Evolutionary conservation across 2,113 vertebrate species (phyloP), one percentile per base, ranked within the genome.

Genomic region (Porphyrio hochstetteri): DNA sequence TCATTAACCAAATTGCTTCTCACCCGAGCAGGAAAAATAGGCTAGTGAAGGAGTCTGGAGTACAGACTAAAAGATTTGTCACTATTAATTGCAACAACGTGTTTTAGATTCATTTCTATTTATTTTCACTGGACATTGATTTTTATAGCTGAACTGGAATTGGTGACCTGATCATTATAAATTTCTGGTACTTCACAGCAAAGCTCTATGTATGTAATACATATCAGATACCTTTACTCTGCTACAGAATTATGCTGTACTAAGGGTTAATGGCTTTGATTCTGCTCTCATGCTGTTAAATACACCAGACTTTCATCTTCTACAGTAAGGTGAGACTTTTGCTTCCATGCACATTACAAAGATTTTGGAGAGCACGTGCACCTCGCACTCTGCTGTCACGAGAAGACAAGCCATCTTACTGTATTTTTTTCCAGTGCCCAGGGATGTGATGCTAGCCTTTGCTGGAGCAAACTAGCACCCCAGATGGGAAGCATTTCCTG

Each of bases 1-100:
- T 79, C 95, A 95, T 97, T 97, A 96, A 97, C 94, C 74, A 95
- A 94, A 96, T 75, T 92, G 81, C 81, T 95, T 96, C 59, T 80
- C 33, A 95, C 35, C 72, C 70, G 0, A 86, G 92, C 91, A 91
- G 86, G 78, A 75, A 82, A 77, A 87, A 76, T 29, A 92, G 67
- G 44, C 53, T 23, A 23, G 63, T 69, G 84, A 80, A 65, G 53
- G 40, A 93, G 35, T 76, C 81, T 94, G 81, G 72, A 77, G n/a
- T 63, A 57, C 28, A 79, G 65, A 63, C 55, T 82, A 29, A 79
- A 86, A 82, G 79, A 90, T 93, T 81, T 94, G 71, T 93, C 83
- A 72, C n/a, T 91, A 31, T 90, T 96, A 91, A 81, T 91, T 89
- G 48, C 53, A 89, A 72, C 80, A 88, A 64, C 3, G 3, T 78